Base-by-base conservation (phyloP, 2,888 invertebrate species). In the Loripinus fragilis region DNA sequence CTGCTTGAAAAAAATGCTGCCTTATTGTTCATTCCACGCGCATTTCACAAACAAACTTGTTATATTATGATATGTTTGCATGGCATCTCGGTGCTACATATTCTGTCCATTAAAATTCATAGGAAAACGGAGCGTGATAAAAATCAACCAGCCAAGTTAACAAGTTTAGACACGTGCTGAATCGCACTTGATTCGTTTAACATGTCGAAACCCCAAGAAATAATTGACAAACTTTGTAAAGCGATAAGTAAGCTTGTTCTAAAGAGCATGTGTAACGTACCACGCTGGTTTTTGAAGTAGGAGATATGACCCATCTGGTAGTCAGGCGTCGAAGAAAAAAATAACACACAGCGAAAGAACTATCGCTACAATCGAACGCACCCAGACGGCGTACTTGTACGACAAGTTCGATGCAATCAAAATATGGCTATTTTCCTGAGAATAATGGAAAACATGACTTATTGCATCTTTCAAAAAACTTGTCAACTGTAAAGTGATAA, bases 11-110 rank as follows among this genome's bases (percentile, higher is more conserved):
- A 80, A 86, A 83, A 83, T 83, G 80, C 78, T 78, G 82, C 75
- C 66, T 80, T 85, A 88, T 87, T 90, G 88, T 88, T 87, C 81
- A 76, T 70, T 74, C 73, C 77, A 67, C 85, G 85, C 89, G 89
- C 68, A 72, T 86, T 83, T 66, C 78, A 78, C 75, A 78, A 80
- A 73, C 81, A 82, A 86, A 87, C 85, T 85, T 84, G 83, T 85
- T 83, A 85, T 85, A 86, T 85, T 81, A 81, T 69, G 87, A 85
- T 86, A 81, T 81, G 86, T 89, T 86, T 85, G 82, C 79, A 77
- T 81, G 73, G 79, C 80, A 80, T 74, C 83, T 80, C 79, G 72
- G 84, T 85, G 86, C 81, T 76, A 78, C 85, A 81, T 76, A 78
- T 83, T 76, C 80, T 76, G 76, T 78, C 82, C 85, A 86, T 86